Base-by-base conservation (phyloP, 2,888 invertebrate genomes). In the Cephus pulcher region DNA sequence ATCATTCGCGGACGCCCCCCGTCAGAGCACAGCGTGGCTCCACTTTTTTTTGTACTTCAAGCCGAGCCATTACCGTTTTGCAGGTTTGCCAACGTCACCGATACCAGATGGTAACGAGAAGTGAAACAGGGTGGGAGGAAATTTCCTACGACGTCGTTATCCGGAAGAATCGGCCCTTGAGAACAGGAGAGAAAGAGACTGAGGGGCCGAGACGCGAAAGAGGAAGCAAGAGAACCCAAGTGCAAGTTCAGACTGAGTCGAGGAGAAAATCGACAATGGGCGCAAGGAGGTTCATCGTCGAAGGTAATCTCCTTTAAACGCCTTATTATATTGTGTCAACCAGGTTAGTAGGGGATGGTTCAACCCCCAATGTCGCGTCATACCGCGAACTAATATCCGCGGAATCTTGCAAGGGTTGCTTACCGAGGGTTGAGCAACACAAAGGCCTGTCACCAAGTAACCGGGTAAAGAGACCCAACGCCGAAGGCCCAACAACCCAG, bases 401-500 rank as follows among this genome's bases (percentile, higher is more conserved):
- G 74, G 79, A 80, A 81, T 81, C 76, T 81, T 73, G 77, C 34
- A 70, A 40, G 73, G 75, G 73, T 77, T 69, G 71, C 77, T 35
- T 37, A 35, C 56, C 69, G 74, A 70, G 37, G 56, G 73, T 75
- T 77, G 77, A 81, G 79, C 74, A 73, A 70, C 74, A 77, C 78
- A 79, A 76, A 75, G 75, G 78, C 78, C 74, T 68, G 56, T 78
- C 75, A 73, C 78, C 76, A 77, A 81, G 79, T 75, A 77, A 70
- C 74, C 68, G 78, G 70, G 78, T 76, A 78, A 79, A 79, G 75
- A 78, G 76, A 56, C 78, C 40, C 75, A 70, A 34, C 78, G 40
- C 15, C 34, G 71, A 78, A 71, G 75, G 77, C 78, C 79, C 32
- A 70, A 1, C 37, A 3, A 37, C 37, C 37, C 12, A 35, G 11